Base-by-base conservation (phyloP, 2,113 vertebrate species). In the Diadophis punctatus region DNA sequence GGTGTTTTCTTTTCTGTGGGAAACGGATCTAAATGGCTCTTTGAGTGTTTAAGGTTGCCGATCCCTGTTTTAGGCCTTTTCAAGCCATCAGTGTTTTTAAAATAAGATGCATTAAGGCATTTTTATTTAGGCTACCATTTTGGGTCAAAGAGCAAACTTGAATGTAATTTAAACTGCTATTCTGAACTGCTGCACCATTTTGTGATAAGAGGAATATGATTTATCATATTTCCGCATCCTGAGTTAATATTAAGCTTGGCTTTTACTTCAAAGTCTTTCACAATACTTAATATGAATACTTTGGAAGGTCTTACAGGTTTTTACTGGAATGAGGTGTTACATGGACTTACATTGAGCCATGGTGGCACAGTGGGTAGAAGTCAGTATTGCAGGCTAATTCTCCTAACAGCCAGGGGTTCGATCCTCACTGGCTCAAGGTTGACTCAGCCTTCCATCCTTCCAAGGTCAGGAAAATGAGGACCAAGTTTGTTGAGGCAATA, bases 161-260 rank as follows among this genome's bases (percentile, higher is more conserved):
- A 39, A 46, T 85, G 6, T 56, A 25, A 94, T 94, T 34, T 88
- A 92, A 10, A 84, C 49, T 8, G 51, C 34, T 6, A 87, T 60
- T 55, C 88, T 85, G 0, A 1, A 68, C 90, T 63, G 34, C 23
- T 34, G 34, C 23, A 23, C 25, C 22, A 22, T 34, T 30, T 30
- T 52, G 53, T 18, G 22, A 84, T 43, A 43, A 25, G 20, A 55
- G 4, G 68, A 55, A 93, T 95, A 93, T 34, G 34, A 87, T 88
- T 92, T 16, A 14, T 27, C 30, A 2, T 46, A 86, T 6, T 92
- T 94, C 88, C 91, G 92, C 27, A 94, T 89, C 12, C 91, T 94
- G 53, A 30, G 51, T 90, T 63, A 14, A 14, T 30, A 63, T 63
- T 63, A 63, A 63, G 60, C 30, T 63, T 92, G 89, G 93, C 46